Conservation (phyloP, 2,113 vertebrate genomes). For the Xiphophorus couchianus region DNA sequence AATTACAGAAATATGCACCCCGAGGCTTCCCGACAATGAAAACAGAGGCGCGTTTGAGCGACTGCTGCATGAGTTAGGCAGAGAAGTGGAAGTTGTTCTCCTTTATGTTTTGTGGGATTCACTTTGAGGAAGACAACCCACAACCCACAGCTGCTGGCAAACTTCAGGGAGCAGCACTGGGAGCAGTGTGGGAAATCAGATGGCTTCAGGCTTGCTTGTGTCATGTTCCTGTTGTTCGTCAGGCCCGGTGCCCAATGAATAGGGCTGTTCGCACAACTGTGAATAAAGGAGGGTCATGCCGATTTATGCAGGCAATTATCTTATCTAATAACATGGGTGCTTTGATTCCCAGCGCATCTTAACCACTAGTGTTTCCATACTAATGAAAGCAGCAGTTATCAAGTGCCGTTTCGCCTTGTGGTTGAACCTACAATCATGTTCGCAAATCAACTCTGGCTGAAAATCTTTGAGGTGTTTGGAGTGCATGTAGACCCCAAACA, state of each 20-base stretch:
- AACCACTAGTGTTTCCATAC: neutral
- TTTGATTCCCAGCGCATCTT: slow-evolving; percentile 29
- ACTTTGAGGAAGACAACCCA: slow-evolving; percentile 61
- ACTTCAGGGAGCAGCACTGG: slow-evolving; percentile 66
- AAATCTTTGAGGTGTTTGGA: slow-evolving; percentile 37
- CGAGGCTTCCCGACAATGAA: slow-evolving; percentile 82
- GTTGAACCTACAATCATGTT: slow-evolving; percentile 10
- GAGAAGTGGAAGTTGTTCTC: slow-evolving; percentile 67
- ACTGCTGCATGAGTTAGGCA: slow-evolving; percentile 61
- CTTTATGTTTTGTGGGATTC: slow-evolving; percentile 77
- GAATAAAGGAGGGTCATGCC: slow-evolving; percentile 16
- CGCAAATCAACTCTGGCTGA: slow-evolving; percentile 20
- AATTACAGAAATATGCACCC: slow-evolving; percentile 92
- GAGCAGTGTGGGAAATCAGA: slow-evolving; percentile 57
- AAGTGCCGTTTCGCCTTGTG: slow-evolving; percentile 15
- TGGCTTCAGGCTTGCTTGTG: slow-evolving; percentile 24
- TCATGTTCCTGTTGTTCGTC: slow-evolving; percentile 48
- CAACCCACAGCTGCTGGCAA: slow-evolving; percentile 77
- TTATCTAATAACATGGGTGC: slow-evolving; percentile 17
- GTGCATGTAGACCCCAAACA: slow-evolving; percentile 16
- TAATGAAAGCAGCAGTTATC: neutral
- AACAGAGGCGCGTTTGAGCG: slow-evolving; percentile 83
- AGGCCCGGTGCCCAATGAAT: slow-evolving; percentile 28
- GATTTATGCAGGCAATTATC: slow-evolving; percentile 36
- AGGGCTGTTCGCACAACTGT: slow-evolving; percentile 21